A percentile compares a stretch with the other conserved stretches of the same genome.
Conservation (phyloP, 2,113 vertebrate species). For the Alouatta palliata region DNA sequence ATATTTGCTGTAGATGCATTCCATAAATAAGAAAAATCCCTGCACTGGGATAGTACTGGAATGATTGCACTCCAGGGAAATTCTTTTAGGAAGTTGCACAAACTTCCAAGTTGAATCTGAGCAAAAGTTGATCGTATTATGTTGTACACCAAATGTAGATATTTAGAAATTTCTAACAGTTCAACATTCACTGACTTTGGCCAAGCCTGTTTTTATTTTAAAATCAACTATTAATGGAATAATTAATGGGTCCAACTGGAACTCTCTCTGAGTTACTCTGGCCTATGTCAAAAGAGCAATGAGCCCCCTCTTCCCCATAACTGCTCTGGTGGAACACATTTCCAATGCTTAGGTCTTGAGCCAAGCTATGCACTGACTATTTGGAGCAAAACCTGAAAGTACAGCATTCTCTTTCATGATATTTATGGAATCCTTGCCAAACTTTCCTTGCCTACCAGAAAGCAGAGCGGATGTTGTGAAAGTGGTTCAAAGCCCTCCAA, state of each 20-base stretch:
- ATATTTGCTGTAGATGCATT: conserved; percentile 6
- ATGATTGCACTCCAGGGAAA: neutral
- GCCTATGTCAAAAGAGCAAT: neutral
- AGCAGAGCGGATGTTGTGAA: neutral
- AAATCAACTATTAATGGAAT: conserved; percentile 18
- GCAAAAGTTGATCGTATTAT: neutral
- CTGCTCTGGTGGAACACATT: conserved; percentile 24
- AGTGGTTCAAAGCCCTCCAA: neutral
- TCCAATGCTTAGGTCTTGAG: conserved; percentile 19
- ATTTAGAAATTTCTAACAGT: neutral
- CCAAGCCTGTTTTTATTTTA: conserved; percentile 40
- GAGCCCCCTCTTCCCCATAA: neutral
- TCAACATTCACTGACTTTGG: neutral
- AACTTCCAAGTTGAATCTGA: neutral
- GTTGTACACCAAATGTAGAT: neutral
- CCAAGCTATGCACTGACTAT: neutral
- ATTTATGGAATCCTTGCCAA: neutral
- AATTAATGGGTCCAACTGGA: neutral
- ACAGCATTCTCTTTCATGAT: neutral
- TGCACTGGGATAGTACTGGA: neutral
- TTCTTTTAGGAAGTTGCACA: conserved; percentile 35
- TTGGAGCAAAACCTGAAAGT: neutral
- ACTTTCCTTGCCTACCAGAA: neutral
- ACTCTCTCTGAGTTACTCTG: neutral
- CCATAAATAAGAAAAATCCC: conserved; percentile 16